Evolutionary conservation across 1,140 invertebrate genomes (phyloP), one percentile per base, ranked within the genome.

Genomic region (Caerostris extrusa): DNA sequence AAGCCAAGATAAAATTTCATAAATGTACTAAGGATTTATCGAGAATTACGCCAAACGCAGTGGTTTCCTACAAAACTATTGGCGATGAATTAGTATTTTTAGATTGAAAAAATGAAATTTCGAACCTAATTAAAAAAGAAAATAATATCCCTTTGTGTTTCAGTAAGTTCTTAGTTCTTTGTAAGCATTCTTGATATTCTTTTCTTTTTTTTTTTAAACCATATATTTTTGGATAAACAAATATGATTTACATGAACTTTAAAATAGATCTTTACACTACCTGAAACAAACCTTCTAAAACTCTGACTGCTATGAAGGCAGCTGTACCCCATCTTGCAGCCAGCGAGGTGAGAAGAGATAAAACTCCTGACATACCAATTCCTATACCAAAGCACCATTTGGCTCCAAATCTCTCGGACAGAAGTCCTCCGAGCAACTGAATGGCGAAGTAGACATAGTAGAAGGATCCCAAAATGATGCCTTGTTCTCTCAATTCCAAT

Each of bases 391-490:
- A 92, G 98, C 97, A 97, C 97, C 97, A 98, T 96, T 98, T 98
- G 3, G 98, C 98, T 5, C 98, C 98, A 95, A 97, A 97, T 60
- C 97, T 95, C 96, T 98, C 98, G 0, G 98, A 97, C 71, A 98
- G 96, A 90, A 97, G 96, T 3, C 97, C 98, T 61, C 98, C 98
- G 0, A 98, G 98, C 82, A 98, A 96, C 96, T 99, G 97, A 0
- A 98, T 98, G 0, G 98, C 96, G 77, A 98, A 97, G 95, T 98
- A 98, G 7, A 98, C 98, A 97, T 97, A 98, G 95, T 98, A 98
- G 95, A 98, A 98, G 14, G 98, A 97, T 57, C 97, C 97, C 77
- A 98, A 96, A 94, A 98, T 97, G 93, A 98, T 96, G 85, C 87
- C 88, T 77, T 95, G 92, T 14, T 77, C 60, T 14, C 95, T 81